Percentiles rank a stretch among this genome's conserved stretches.
Conservation (phyloP, 2,113 vertebrate species). For the Fregetta grallaria region DNA sequence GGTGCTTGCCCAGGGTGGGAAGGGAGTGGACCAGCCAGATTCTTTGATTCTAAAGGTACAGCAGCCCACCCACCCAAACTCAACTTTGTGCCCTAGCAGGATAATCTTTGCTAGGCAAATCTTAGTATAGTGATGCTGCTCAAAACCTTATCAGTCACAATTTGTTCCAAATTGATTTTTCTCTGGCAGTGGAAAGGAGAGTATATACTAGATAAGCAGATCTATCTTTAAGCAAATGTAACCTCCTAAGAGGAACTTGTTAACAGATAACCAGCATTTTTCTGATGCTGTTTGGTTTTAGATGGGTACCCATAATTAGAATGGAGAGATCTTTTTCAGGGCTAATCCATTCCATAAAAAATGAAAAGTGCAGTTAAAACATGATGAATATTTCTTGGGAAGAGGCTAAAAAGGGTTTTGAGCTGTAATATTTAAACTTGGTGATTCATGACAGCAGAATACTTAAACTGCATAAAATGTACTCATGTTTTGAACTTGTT, state of each 20-base stretch:
- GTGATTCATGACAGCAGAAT: conserved; percentile 39
- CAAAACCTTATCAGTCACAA: neutral
- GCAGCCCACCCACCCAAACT: neutral
- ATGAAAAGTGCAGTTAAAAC: neutral
- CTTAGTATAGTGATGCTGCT: neutral
- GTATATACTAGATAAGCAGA: neutral
- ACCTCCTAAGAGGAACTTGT: neutral
- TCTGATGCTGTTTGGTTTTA: neutral
- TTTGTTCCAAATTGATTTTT: neutral
- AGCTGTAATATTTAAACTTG: conserved; percentile 43
- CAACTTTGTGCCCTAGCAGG: fast-evolving
- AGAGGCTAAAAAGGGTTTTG: neutral
- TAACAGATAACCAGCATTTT: neutral
- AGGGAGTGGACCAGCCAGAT: neutral
- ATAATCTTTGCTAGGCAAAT: neutral
- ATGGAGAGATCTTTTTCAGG: neutral
- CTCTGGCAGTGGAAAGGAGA: neutral
- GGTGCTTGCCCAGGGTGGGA: neutral
- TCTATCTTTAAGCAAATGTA: neutral
- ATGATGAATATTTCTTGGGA: conserved; percentile 19
- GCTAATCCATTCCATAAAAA: neutral
- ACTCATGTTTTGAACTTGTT: conserved; percentile 16
- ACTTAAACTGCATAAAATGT: neutral
- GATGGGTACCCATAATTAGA: conserved; percentile 15
- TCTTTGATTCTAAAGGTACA: neutral